Base-by-base conservation (phyloP, 2,888 invertebrate genomes). In the Ormyrus thymus region DNA sequence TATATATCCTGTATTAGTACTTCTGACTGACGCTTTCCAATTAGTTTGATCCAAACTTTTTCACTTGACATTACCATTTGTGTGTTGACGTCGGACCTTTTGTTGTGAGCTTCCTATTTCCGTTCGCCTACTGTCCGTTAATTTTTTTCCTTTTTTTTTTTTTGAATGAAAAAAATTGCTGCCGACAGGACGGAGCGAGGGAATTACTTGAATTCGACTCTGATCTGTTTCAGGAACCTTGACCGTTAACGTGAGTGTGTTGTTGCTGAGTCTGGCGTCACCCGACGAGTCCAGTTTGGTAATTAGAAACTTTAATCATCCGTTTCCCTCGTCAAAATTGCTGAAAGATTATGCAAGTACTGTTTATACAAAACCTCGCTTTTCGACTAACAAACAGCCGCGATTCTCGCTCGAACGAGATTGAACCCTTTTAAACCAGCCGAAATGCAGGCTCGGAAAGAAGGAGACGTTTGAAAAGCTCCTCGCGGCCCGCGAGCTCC, bases 211-310 rank as follows among this genome's bases (percentile, higher is more conserved):
- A 43, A 7, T 51, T 48, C 3, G n/a, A 11, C 15, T 58, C 51
- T 56, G 15, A 74, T 90, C 86, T 91, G 89, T 93, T 95, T 87
- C 93, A 97, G 97, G 96, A 91, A 95, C 96, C 88, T 93, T 97
- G 91, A 95, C 95, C 87, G 97, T 97, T 85, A 97, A 97, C 92
- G 97, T 97, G 91, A 97, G 97, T 92, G 97, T 97, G 86, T 93
- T 97, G 91, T 94, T 97, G 88, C 94, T 97, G 90, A 97, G 97
- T 92, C 94, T 97, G 92, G 97, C 97, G 87, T 97, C 97, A 86
- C 97, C 97, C 84, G 97, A 97, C 92, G 97, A 97, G 92, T 97
- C 97, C 89, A 97, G 97, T 93, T 93, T 97, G 95, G 97, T 97
- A 93, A 96, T 95, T 93, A 66, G 45, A 5, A 51, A 29, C 29